Evolutionary conservation across 2,113 vertebrate species (phyloP), one percentile per base, ranked within the genome.

Genomic region (Pyrgilauda ruficollis): DNA sequence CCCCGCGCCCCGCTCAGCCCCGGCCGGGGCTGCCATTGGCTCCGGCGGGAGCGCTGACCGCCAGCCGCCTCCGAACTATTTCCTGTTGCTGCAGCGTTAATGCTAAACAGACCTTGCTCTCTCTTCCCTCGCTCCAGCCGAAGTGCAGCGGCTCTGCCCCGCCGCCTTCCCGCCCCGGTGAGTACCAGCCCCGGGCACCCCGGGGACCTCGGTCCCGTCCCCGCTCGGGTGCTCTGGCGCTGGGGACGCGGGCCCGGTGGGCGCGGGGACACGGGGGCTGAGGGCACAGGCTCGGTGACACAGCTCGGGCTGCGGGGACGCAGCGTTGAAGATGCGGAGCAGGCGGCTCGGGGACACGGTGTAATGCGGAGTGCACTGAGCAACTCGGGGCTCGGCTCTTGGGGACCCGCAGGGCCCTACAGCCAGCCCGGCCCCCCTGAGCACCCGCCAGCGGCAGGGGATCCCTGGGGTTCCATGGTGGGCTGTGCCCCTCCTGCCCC

Each of bases 71-170:
- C 77, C 47, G 31, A 94, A 96, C 93, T 93, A 96, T 97, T 98
- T 98, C 98, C 98, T 98, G 98, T 97, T 97, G 94, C 90, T 70
- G 96, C 95, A 62, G 88, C 96, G 73, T 92, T 98, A 98, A 98
- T 97, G 97, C 97, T 95, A 94, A 98, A 96, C 98, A 98, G 98
- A 98, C 96, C 93, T 91, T 84, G 73, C 95, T 93, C 87, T 94
- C 91, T 74, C 78, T 93, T 67, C 49, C 59, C 79, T 77, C 55
- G 24, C 72, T 69, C 56, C 93, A 91, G 85, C 90, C 87, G 8
- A 85, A 86, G 94, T 39, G 91, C 89, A 74, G 91, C 37, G 31
- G 69, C 46, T 75, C 87, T 6, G 75, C 66, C 47, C 79, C 87
- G 74, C 92, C 43, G 33, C 81, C 39, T 46, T 41, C 76, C 75